phyloP scores from a whole-genome alignment of 2,888 invertebrate genomes.

The Kryphioiulus occultus region DNA sequence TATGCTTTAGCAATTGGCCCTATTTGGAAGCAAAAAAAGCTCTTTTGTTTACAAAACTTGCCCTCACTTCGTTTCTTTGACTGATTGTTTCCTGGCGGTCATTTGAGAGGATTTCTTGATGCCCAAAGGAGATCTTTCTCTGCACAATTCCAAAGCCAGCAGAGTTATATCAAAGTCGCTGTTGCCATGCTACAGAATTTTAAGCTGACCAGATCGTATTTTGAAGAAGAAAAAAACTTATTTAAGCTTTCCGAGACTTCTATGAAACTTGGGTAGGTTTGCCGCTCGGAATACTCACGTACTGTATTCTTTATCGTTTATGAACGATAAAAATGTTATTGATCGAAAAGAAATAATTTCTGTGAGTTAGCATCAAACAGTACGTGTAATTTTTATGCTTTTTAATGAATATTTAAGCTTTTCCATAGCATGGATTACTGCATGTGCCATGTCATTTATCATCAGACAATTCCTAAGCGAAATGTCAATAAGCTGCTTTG shows the following conservation, averaged over 20 bases:
- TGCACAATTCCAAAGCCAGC: background rate
- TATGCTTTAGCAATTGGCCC: constrained; percentile 32
- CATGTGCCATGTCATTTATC: too few species aligned
- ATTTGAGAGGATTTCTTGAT: constrained; percentile 27
- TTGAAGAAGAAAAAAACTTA: background rate
- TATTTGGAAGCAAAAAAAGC: background rate
- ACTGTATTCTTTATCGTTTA: too few species aligned
- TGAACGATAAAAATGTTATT: too few species aligned
- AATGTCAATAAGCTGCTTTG: background rate
- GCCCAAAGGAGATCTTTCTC: constrained; percentile 13
- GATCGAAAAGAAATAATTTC: too few species aligned
- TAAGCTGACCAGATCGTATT: background rate
- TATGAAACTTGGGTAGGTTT: too few species aligned
- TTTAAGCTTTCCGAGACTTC: too few species aligned
- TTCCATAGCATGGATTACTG: too few species aligned
- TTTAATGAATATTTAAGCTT: too few species aligned
- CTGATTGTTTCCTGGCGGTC: constrained; percentile 17
- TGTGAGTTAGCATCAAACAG: too few species aligned
- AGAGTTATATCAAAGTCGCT: constrained; percentile 2
- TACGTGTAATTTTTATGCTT: too few species aligned
- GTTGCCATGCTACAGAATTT: background rate
- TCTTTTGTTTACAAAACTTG: constrained; percentile 36
- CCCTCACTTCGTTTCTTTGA: constrained; percentile 9
- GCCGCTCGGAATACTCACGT: too few species aligned
- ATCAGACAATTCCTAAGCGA: too few species aligned